Evolutionary conservation across 2,797 vertebrate genomes (phyloP), one percentile per base, ranked within the genome.

Genomic region (Lutjanus campechanus): DNA sequence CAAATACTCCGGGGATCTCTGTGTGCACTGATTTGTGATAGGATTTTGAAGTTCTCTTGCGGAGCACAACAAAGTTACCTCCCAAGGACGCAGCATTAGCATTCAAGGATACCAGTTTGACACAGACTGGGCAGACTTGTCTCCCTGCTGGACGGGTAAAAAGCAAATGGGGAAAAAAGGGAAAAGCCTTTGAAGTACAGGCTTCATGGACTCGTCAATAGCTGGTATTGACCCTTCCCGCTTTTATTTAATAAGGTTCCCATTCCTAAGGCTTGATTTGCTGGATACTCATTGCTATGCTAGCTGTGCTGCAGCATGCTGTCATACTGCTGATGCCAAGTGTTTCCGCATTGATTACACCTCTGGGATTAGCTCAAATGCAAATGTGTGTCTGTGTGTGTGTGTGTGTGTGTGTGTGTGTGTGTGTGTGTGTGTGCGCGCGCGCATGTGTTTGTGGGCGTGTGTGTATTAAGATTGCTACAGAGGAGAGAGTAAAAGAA

Each of bases 231-330:
- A 96, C 88, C 93, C 81, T 90, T 92, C 85, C 89, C 80, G 83
- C 87, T 96, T 95, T 95, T 95, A 95, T 96, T 96, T 93, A 95
- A 95, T 93, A 94, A 90, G 78, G 88, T 91, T 94, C 89, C 81
- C 84, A 83, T 92, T 95, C 86, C 82, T 79, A 43, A 72, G 84
- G 85, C 84, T 86, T 82, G 89, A 89, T 91, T 93, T 92, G 82
- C 87, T 68, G 77, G 68, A 62, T 74, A 47, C 88, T 91, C 93
- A 93, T 94, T 92, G 89, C 92, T 89, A 95, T 95, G 91, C 93
- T 89, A 80, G 82, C 67, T 43, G 70, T 65, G 83, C 80, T 75
- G 91, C 92, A 83, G 89, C 84, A 65, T 89, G 88, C 91, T 85
- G 91, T 92, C 93, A 88, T 94, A 90, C 85, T 95, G 95, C 95